Conservation (phyloP, 2,797 vertebrate genomes). For the Aplochiton taeniatus region DNA sequence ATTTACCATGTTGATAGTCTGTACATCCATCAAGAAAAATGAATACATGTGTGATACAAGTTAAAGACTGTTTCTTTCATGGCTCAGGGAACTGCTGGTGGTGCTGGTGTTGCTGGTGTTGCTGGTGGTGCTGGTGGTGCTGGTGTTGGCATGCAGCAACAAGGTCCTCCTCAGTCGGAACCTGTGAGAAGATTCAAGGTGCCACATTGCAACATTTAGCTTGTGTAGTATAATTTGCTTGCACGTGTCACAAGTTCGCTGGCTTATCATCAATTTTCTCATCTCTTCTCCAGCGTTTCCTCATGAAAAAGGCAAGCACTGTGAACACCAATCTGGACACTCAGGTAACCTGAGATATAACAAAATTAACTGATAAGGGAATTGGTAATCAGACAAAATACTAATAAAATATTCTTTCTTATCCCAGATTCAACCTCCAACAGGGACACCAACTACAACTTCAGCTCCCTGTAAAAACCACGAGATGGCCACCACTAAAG, state of each 20-base stretch:
- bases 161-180: conserved; percentile 38
- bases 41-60: too few relatives aligned
- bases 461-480: conserved; percentile 32
- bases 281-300: conserved; percentile 53
- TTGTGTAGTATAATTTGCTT: neutral
- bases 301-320: conserved; percentile 31
- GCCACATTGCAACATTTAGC: conserved; percentile 3
- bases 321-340: conserved; percentile 42
- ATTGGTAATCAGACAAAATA: neutral
- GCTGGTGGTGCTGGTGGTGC: conserved; percentile 8
- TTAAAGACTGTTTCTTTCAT: too few relatives aligned
- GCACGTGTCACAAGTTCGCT: neutral
- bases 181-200: conserved; percentile 63
- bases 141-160: conserved; percentile 41
- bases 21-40: too few relatives aligned
- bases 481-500: too few relatives aligned
- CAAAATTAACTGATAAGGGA: neutral
- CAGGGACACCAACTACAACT: conserved; percentile 26
- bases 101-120: conserved; percentile 12
- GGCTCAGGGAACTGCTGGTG: conserved; percentile 38
- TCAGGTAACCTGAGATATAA: conserved; percentile 48
- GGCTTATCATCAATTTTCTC: conserved; percentile 25
- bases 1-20: too few relatives aligned
- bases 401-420: neutral
- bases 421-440: conserved; percentile 56